Base-by-base conservation (phyloP, 2,797 vertebrate genomes). In the Pelobates cultripes region DNA sequence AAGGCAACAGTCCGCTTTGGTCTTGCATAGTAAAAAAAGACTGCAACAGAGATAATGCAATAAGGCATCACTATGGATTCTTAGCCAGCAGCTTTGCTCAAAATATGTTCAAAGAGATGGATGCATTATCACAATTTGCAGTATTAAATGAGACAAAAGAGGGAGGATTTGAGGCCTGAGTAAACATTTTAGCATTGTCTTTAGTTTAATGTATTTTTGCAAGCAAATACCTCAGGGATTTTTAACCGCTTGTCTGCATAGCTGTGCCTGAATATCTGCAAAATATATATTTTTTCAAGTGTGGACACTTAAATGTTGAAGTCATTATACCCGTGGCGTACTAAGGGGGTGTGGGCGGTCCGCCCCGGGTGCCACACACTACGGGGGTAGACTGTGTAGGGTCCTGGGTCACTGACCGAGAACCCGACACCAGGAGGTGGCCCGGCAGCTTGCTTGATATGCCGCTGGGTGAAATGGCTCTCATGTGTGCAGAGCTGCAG, bases 1-100 rank as follows among this genome's bases (percentile, higher is more conserved):
- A 84, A 84, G 82, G 82, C 72, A 84, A 79, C 72, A 79, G 44
- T 71, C 73, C 75, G 76, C 82, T 84, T 84, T 84, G 77, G 82
- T 84, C 82, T 84, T 79, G 57, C 57, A 53, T 70, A 83, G 78
- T 66, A 68, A 72, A 42, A 55, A 79, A 77, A 83, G 81, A 84
- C 82, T 84, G 82, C 66, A 79, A 69, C 71, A 44, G 72, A 84
- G 82, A 84, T 83, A 83, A 83, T 79, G 82, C 77, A 84, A 79
- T 79, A 71, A 83, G 81, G 81, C 76, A 75, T 75, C 72, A 70
- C 76, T 79, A 78, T 70, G 82, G 74, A 68, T 84, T 79, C 73
- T 71, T 55, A 53, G 72, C 66, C 71, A 79, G 82, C 67, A 75
- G 82, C 82, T 75, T 73, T 79, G 77, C 77, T 61, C 57, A 79